Conservation (phyloP, 2,888 invertebrate species). For the Coremacera marginata region DNA sequence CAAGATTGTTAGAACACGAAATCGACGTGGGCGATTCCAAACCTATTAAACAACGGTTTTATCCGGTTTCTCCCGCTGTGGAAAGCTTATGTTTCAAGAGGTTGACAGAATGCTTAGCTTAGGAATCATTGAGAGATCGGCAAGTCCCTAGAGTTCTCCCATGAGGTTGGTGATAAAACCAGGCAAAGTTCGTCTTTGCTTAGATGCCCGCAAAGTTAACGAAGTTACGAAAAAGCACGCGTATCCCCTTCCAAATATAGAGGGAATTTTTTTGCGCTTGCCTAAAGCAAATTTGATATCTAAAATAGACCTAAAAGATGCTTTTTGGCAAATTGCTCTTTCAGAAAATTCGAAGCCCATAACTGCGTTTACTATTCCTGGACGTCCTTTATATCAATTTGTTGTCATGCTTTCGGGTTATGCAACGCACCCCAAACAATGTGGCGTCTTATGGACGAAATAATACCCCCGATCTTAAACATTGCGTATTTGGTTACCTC, state of each 20-base stretch:
- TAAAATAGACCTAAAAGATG: slow-evolving; percentile 34
- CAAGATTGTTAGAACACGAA: neutral
- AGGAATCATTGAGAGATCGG: neutral
- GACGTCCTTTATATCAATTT: no score
- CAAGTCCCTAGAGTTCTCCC: slow-evolving; percentile 39
- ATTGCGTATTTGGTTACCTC: slow-evolving; percentile 39
- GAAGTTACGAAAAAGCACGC: slow-evolving; percentile 37
- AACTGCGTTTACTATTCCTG: no score
- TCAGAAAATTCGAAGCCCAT: no score
- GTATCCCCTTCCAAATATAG: slow-evolving; percentile 40
- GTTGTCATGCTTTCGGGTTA: no score
- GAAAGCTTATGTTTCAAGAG: slow-evolving; percentile 3
- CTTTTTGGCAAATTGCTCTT: no score
- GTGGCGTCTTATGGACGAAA: slow-evolving; percentile 44
- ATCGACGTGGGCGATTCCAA: neutral
- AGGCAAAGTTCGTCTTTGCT: no score
- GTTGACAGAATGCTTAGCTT: neutral
- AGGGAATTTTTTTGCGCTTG: slow-evolving; percentile 40
- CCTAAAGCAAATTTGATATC: slow-evolving; percentile 38
- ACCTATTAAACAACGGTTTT: neutral
- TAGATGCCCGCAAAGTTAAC: slow-evolving; percentile 43
- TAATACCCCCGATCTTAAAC: slow-evolving; percentile 38
- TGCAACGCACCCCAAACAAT: no score
- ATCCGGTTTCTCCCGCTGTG: neutral
- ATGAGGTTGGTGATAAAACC: slow-evolving; percentile 33